These are phyloP conservation scores for Melolontha melolontha DNA, from an alignment of 2,888 invertebrate species.

Conservation along the genomic window DNA sequence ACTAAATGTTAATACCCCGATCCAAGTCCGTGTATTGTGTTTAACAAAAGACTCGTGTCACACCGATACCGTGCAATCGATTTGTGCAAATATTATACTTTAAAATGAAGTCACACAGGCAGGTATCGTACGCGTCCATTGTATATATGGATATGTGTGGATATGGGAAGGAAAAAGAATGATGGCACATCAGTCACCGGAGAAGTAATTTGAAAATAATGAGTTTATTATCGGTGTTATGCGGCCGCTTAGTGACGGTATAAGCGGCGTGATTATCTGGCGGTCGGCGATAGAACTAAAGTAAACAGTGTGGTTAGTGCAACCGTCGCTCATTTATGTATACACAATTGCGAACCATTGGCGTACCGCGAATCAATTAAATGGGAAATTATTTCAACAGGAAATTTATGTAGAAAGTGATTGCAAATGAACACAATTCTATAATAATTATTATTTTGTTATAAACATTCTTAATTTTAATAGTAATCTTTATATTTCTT, in stretches of 20 bases:
- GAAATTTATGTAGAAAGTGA: constrained; percentile 12
- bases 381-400: constrained; percentile 23
- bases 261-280: constrained; percentile 54
- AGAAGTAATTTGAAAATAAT: constrained; percentile 56
- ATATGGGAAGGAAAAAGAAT: constrained; percentile 16
- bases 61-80: constrained; percentile 5
- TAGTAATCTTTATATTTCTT: too few relatives aligned
- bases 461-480: too few relatives aligned
- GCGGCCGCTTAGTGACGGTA: constrained; percentile 51
- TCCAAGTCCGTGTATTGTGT: background rate
- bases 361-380: constrained; percentile 34
- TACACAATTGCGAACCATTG: constrained; percentile 40
- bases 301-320: constrained; percentile 50
- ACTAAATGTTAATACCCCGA: background rate
- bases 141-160: constrained; percentile 8
- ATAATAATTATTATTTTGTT: too few relatives aligned
- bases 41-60: constrained; percentile 14
- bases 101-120: constrained; percentile 41
- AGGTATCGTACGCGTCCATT: constrained; percentile 10
- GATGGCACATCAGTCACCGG: constrained; percentile 48
- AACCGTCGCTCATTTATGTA: constrained; percentile 34
- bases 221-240: constrained; percentile 55
- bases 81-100: constrained; percentile 42
- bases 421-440: too few relatives aligned
- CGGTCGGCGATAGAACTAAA: constrained; percentile 55